phyloP scores from a whole-genome alignment of 1,140 invertebrate species.

The Heliothis virescens region DNA sequence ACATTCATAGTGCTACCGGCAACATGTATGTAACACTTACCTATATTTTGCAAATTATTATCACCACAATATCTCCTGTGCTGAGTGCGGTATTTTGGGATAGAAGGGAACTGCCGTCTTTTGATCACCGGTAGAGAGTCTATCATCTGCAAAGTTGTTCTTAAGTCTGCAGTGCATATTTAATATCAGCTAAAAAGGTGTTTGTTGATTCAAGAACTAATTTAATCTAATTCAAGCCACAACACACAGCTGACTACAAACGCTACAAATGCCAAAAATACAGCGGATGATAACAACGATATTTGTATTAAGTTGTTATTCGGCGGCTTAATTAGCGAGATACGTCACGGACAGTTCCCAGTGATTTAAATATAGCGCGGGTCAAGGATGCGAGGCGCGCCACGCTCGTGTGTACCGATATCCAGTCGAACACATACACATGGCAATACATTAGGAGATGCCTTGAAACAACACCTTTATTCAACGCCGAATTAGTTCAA shows the following conservation, averaged over 20 bases:
- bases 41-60: background rate
- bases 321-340: background rate
- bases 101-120: no score
- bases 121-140: no score
- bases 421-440: no score
- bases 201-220: no score
- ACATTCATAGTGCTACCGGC: background rate
- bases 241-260: background rate
- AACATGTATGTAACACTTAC: background rate
- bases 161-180: no score
- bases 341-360: background rate
- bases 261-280: background rate
- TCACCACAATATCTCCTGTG: background rate
- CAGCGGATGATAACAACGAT: background rate
- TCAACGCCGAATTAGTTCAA: no score
- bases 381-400: background rate
- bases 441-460: no score
- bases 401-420: no score
- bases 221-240: background rate
- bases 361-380: conserved; percentile 17
- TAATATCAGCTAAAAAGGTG: no score
- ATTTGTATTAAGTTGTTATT: background rate
- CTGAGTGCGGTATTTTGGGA: no score
- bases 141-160: no score
- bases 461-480: no score